These are phyloP conservation scores for Phylloscopus whistleri DNA, from an alignment of 2,113 vertebrate species.

Conservation along the genomic window DNA sequence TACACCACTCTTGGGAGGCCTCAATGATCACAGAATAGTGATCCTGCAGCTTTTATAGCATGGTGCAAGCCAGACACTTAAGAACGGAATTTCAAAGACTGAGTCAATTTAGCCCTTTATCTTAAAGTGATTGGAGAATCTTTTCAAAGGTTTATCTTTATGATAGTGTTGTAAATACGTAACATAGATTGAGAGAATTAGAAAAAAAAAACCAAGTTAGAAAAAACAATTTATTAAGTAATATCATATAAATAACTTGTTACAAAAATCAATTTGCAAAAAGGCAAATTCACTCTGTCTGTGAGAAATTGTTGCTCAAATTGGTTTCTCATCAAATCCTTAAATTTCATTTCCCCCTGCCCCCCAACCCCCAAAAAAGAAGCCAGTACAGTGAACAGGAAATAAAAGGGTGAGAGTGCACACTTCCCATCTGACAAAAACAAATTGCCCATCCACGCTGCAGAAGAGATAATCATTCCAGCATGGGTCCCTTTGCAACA, in stretches of 20 bases:
- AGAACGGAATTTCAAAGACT: neutral
- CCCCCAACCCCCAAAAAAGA: conserved; percentile 40
- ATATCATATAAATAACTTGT: conserved; percentile 95
- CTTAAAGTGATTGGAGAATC: neutral
- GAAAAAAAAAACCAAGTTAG: conserved; percentile 58
- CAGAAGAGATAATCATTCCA: conserved; percentile 58
- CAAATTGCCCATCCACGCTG: conserved; percentile 58
- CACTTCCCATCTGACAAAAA: conserved; percentile 57
- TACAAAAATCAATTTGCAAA: conserved; percentile 98
- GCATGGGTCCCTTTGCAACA: conserved; percentile 24
- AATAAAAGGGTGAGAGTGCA: conserved; percentile 54
- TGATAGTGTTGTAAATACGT: neutral
- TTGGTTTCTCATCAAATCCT: conserved; percentile 73
- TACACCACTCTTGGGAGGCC: neutral
- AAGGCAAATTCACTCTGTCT: conserved; percentile 83
- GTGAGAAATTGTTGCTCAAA: conserved; percentile 79
- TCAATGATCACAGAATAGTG: neutral
- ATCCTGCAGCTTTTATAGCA: neutral
- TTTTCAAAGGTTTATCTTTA: neutral
- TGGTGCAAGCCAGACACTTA: neutral
- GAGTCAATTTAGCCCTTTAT: neutral
- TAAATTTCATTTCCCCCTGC: conserved; percentile 58
- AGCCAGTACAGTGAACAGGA: conserved; percentile 73
- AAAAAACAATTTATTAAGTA: conserved; percentile 87
- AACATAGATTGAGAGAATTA: conserved; percentile 46